Evolutionary conservation across 2,888 invertebrate species (phyloP).

Genomic region (Rhamphomyia laevipes): DNA sequence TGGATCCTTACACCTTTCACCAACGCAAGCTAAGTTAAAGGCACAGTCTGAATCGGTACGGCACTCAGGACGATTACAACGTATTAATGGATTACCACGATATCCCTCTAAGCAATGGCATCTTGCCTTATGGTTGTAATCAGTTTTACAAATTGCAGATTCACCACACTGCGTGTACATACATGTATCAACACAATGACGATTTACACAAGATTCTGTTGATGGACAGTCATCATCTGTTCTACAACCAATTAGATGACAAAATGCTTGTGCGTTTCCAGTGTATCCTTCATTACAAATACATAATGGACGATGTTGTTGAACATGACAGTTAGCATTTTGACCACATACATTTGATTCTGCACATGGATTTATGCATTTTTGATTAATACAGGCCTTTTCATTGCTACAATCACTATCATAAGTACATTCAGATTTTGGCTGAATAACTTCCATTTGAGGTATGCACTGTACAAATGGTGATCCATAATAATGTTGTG

Average conservation of each 20-base stretch:
- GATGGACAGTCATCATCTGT: conserved; percentile 74
- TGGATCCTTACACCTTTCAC: conserved; percentile 69
- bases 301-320: conserved; percentile 69
- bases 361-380: conserved; percentile 65
- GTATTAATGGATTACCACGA: conserved; percentile 66
- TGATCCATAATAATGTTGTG: conserved; percentile 63
- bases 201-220: conserved; percentile 69
- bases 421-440: conserved; percentile 61
- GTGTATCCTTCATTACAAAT: conserved; percentile 68
- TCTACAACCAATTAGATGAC: conserved; percentile 72
- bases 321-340: conserved; percentile 67
- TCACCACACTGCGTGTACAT: conserved; percentile 65
- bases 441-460: conserved; percentile 38
- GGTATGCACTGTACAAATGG: conserved; percentile 61
- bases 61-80: conserved; percentile 69
- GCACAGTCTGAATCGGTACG: conserved; percentile 63
- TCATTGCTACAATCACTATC: conserved; percentile 73
- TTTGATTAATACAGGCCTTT: conserved; percentile 66
- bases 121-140: conserved; percentile 62
- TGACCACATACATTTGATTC: conserved; percentile 54
- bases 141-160: conserved; percentile 65
- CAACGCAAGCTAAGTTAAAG: conserved; percentile 63
- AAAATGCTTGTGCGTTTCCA: conserved; percentile 69
- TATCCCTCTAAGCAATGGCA: conserved; percentile 68
- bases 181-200: conserved; percentile 71